phyloP scores from a whole-genome alignment of 2,113 vertebrate species.

The Tachysurus fulvidraco region DNA sequence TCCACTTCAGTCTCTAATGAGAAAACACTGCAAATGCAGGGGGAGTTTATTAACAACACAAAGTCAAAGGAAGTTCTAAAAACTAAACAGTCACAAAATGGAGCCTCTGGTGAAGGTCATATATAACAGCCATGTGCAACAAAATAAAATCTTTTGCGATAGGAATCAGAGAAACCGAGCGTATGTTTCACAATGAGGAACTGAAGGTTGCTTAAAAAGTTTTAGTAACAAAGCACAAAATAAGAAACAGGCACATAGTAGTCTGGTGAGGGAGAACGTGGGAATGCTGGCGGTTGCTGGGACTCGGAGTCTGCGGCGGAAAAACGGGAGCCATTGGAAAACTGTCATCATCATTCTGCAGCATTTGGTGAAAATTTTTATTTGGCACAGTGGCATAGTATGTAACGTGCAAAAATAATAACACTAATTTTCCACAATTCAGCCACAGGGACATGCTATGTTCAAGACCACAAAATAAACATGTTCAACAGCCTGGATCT shows the following conservation, averaged over 20 bases:
- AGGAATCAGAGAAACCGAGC: too few species aligned
- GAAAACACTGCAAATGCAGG: background rate
- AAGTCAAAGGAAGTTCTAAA: background rate
- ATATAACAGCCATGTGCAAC: too few species aligned
- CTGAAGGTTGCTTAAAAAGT: too few species aligned
- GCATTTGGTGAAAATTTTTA: background rate
- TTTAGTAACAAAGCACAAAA: too few species aligned
- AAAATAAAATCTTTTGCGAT: too few species aligned
- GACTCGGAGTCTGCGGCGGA: too few species aligned
- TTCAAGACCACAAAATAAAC: background rate
- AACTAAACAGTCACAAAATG: too few species aligned
- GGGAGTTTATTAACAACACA: background rate
- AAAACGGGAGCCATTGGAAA: background rate
- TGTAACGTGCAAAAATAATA: background rate
- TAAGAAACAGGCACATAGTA: too few species aligned
- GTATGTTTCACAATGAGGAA: too few species aligned
- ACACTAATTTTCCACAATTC: background rate
- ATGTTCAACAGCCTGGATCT: background rate
- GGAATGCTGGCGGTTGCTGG: too few species aligned
- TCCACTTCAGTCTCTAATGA: background rate
- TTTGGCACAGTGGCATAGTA: background rate
- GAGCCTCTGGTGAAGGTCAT: too few species aligned
- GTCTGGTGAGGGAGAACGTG: too few species aligned
- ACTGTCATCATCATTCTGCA: background rate
- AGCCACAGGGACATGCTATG: background rate